phyloP scores from a whole-genome alignment of 2,113 vertebrate species.

The Pipa parva region DNA sequence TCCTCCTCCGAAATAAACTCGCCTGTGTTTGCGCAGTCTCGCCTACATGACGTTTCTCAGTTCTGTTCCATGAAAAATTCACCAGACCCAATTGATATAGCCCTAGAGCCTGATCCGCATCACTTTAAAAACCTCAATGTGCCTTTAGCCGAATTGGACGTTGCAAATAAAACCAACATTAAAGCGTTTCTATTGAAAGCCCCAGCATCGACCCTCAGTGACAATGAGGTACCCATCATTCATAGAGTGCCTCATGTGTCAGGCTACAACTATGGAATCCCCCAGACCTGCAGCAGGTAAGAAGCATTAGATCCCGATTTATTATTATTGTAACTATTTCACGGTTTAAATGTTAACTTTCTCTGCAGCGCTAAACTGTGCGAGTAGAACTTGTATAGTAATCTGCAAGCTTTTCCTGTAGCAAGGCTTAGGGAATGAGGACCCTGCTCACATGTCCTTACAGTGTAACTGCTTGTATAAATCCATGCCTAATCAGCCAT shows the following conservation, averaged over 20 bases:
- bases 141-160: too few relatives aligned
- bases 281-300: conserved; percentile 69
- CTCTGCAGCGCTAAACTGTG: too few relatives aligned
- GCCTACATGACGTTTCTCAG: conserved; percentile 34
- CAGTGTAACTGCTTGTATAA: too few relatives aligned
- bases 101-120: conserved; percentile 46
- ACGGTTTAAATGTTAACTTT: too few relatives aligned
- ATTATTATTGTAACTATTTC: too few relatives aligned
- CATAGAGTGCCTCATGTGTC: conserved; percentile 67
- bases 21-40: conserved; percentile 27
- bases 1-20: conserved; percentile 45
- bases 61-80: conserved; percentile 45
- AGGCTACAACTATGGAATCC: conserved; percentile 82
- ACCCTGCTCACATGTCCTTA: too few relatives aligned
- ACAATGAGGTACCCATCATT: conserved; percentile 57
- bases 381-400: too few relatives aligned
- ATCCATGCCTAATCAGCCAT: too few relatives aligned
- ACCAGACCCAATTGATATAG: conserved; percentile 40
- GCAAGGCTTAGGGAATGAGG: too few relatives aligned
- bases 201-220: conserved; percentile 49
- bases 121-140: conserved; percentile 41
- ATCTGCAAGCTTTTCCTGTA: too few relatives aligned
- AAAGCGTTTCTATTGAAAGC: conserved; percentile 45
- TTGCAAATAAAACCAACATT: conserved; percentile 40
- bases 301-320: background rate